Evolutionary conservation across 2,797 vertebrate species (phyloP).

Genomic region (Sphaeramia orbicularis): DNA sequence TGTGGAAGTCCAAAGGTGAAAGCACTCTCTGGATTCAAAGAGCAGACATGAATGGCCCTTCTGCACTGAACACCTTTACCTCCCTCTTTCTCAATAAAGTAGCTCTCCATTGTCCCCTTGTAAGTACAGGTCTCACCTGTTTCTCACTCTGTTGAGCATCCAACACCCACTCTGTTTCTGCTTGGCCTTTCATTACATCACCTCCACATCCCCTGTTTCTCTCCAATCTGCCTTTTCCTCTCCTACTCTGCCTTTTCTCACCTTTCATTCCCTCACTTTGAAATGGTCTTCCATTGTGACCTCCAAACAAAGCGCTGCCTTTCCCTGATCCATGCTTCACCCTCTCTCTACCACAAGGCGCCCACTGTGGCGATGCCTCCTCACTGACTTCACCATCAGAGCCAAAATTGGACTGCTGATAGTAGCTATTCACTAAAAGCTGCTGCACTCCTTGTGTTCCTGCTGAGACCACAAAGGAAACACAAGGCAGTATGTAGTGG

Average conservation of each 20-base stretch:
- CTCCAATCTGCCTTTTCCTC: constrained; percentile 14
- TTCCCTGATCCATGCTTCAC: constrained; percentile 12
- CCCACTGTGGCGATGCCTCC: constrained; percentile 37
- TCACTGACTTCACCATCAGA: constrained; percentile 39
- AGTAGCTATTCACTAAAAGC: constrained; percentile 44
- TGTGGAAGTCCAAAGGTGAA: constrained; percentile 36
- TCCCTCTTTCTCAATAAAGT: constrained; percentile 41
- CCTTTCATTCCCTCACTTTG: constrained; percentile 37
- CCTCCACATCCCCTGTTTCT: constrained; percentile 11
- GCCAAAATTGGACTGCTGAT: constrained; percentile 52
- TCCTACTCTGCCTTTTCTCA: constrained; percentile 1
- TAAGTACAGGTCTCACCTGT: constrained; percentile 57
- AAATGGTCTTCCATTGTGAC: constrained; percentile 41
- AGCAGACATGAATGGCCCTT: constrained; percentile 36
- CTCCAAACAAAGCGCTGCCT: constrained; percentile 48
- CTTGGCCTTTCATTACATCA: constrained; percentile 46
- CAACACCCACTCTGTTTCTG: constrained; percentile 34
- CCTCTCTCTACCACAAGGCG: constrained; percentile 7
- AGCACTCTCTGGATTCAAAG: constrained; percentile 49
- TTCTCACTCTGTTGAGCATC: constrained; percentile 49
- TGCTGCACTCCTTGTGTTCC: constrained; percentile 15
- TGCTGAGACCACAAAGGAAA: constrained; percentile 10
- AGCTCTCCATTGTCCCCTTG: constrained; percentile 49
- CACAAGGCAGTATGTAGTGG: neutral
- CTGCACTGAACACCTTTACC: constrained; percentile 31